Conservation (phyloP, 2,113 vertebrate genomes). For the Phocoena phocoena region DNA sequence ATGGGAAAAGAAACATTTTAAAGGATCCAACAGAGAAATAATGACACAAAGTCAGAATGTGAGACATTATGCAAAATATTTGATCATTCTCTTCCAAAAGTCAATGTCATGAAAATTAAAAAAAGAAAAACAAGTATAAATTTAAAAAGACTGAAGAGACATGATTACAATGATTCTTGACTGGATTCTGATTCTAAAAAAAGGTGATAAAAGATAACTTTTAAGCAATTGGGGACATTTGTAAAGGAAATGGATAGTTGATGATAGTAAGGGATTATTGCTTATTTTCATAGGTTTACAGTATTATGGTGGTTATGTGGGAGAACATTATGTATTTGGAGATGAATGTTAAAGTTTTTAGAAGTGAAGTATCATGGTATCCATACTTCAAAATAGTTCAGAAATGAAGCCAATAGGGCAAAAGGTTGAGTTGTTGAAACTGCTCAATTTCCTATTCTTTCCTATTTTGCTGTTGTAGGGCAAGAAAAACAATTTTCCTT, state of each 20-base stretch:
- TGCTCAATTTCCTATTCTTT: constrained; percentile 25
- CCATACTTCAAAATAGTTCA: background rate
- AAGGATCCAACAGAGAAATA: constrained; percentile 7
- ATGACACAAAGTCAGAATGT: background rate
- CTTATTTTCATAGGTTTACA: constrained; percentile 40
- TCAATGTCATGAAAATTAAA: background rate
- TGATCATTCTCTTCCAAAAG: constrained; percentile 26
- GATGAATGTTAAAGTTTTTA: background rate
- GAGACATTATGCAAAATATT: background rate
- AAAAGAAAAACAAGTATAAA: background rate
- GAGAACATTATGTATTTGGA: constrained; percentile 25
- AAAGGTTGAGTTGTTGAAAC: constrained; percentile 1
- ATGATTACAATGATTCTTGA: background rate
- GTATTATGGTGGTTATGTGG: background rate
- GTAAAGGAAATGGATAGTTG: constrained; percentile 31
- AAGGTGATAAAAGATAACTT: constrained; percentile 5
- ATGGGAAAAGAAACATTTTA: background rate
- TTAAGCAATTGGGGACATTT: background rate
- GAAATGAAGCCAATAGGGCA: background rate
- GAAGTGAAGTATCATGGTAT: background rate
- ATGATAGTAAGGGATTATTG: background rate
- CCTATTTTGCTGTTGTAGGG: background rate
- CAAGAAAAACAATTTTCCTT: background rate
- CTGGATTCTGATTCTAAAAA: background rate
- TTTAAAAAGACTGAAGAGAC: constrained; percentile 1